phyloP scores from a whole-genome alignment of 2,797 vertebrate species.

The Manis javanica region DNA sequence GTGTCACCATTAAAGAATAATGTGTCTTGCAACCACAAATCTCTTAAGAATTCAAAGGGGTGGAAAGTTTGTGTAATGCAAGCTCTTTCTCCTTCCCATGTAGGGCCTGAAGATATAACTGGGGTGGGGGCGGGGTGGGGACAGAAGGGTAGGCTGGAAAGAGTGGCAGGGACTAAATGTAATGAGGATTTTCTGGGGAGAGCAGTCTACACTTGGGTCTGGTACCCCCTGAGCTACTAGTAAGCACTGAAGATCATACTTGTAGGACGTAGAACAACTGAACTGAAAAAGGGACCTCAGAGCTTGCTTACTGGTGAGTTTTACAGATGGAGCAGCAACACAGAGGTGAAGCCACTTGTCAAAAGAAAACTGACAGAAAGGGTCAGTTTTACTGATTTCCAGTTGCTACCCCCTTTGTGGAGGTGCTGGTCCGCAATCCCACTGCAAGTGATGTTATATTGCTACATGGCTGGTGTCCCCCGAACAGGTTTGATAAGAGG shows the following conservation, averaged over 20 bases:
- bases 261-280: neutral
- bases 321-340: neutral
- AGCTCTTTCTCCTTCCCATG: neutral
- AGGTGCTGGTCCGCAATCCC: neutral
- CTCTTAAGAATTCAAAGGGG: neutral
- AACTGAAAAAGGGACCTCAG: neutral
- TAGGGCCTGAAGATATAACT: neutral
- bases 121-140: neutral
- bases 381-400: neutral
- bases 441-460: fast-evolving
- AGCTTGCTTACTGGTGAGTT: neutral
- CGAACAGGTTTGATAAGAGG: neutral
- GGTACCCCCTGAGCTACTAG: neutral
- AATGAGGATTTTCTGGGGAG: neutral
- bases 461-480: too few species aligned
- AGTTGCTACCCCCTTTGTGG: neutral
- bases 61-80: neutral
- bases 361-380: neutral
- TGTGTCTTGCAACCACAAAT: neutral
- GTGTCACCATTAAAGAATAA: neutral
- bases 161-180: neutral
- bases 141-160: fast-evolving
- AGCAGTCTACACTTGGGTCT: neutral
- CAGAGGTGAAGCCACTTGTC: neutral
- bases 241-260: neutral